Base-by-base conservation (phyloP, 2,888 invertebrate species). In the Pyrrhosoma nymphula region DNA sequence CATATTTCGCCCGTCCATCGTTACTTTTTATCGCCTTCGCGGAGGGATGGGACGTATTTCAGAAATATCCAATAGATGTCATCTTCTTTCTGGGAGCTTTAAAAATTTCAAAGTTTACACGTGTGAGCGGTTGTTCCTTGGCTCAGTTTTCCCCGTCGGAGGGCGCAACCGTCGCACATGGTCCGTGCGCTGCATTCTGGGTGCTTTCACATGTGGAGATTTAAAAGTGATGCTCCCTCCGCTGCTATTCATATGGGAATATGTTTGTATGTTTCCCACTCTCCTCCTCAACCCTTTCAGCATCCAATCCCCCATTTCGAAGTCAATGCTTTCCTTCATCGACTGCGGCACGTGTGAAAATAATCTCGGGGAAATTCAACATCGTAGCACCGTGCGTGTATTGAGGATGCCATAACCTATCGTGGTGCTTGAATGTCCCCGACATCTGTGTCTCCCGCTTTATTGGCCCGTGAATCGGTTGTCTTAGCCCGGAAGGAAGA, bases 61-160 rank as follows among this genome's bases (percentile, higher is more conserved):
- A 82, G 82, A 82, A 82, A 82, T 35, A 35, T 82, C 82, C 35
- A 82, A 82, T 82, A 82, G 82, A 82, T 82, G 82, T 82, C 82
- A 82, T 82, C 82, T 82, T 82, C 82, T 16, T n/a, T 14, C 35
- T 3, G 16, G 35, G 35, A 6, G 82, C 82, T 82, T 82, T 16
- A 69, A 82, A 82, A 35, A 14, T 82, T 30, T 35, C 30, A 14
- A 14, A 8, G 30, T 35, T 82, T 18, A 35, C 82, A 82, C 82
- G 82, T 82, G 82, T 69, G 26, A 60, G 60, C 60, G 6, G 10
- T 60, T 1, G 60, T 14, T n/a, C 18, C 14, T n/a, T 75, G n/a
- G 8, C 30, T 23, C 30, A 82, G 82, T 82, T 4, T 47, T 82
- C 35, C 75, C 82, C 82, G 12, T 0, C 35, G n/a, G 35, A 23